A percentile compares a stretch with the other conserved stretches of the same genome.
These are phyloP conservation scores for Xenopus laevis DNA, from an alignment of 2,113 vertebrate genomes.

Conservation along the genomic window DNA sequence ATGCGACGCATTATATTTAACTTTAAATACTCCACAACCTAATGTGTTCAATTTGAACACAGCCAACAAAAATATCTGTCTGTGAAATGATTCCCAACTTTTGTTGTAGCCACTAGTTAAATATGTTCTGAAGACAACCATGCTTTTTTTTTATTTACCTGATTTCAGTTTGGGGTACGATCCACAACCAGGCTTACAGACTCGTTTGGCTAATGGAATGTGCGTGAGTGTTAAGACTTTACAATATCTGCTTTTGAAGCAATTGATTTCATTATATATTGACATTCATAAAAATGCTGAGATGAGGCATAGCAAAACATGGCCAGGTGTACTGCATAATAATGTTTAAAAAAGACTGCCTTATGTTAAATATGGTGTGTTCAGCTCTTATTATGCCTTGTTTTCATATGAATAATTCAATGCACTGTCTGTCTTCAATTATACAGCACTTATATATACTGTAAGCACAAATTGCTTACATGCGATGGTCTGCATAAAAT, in stretches of 20 bases:
- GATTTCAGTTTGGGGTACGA: conserved; percentile 12
- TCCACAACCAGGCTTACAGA: conserved; percentile 5
- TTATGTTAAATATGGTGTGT: conserved; percentile 21
- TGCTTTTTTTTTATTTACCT: conserved; percentile 11
- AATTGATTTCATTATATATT: conserved; percentile 33
- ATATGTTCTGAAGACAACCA: neutral
- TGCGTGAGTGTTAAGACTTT: neutral
- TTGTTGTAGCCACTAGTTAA: too few species aligned
- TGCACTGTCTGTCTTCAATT: conserved; percentile 2
- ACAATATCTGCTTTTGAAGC: conserved; percentile 30
- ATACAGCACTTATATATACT: neutral
- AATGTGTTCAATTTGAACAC: too few species aligned
- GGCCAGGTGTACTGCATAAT: conserved; percentile 21
- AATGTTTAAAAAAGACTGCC: conserved; percentile 14
- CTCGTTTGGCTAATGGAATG: conserved; percentile 6
- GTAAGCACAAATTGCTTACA: neutral
- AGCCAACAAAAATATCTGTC: too few species aligned
- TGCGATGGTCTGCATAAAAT: too few species aligned
- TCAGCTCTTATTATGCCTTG: conserved; percentile 12
- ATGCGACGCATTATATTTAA: too few species aligned
- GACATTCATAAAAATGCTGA: conserved; percentile 36
- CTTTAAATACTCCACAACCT: too few species aligned
- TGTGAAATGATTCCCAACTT: too few species aligned
- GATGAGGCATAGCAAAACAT: conserved; percentile 27
- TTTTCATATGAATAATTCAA: conserved; percentile 22